Base-by-base conservation (phyloP, 2,113 vertebrate species). In the Nibea coibor region DNA sequence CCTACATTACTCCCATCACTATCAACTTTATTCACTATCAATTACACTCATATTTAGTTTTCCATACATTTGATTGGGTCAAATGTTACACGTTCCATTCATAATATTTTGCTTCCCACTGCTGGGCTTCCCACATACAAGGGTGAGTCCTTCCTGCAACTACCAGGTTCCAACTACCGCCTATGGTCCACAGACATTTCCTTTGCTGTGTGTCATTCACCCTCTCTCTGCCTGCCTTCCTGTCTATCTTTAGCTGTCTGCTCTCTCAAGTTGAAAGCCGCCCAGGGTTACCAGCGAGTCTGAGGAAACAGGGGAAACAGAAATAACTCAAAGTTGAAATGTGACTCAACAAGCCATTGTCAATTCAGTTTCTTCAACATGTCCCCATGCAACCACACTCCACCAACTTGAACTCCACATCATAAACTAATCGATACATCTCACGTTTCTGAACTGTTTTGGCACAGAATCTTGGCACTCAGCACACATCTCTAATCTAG, bases 1-100 rank as follows among this genome's bases (percentile, higher is more conserved):
- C 48, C 28, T 4, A 45, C 50, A 53, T 14, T 39, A 11, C 39
- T 26, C 20, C 51, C 8, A 14, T 20, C 16, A 39, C 66, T 8
- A 19, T 58, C 35, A 53, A n/a, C 10, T 58, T 42, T 0, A 9
- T 56, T 58, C 39, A 15, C 11, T 56, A 2, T 59, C 66, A 16
- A 12, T 67, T 51, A 35, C 68, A 66, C n/a, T 57, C 54, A 79
- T 53, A 56, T 11, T 61, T 64, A 71, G 14, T 8, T 20, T 59
- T 22, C 6, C 20, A 47, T 39, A 59, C 31, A 63, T 82, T 2
- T 54, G 20, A 62, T 8, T 20, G 14, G 10, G 16, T 47, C 24
- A 45, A 45, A 72, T 8, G 0, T 16, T 12, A 39, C 20, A 39
- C 20, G 12, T 51, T 47, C 48, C n/a, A 15, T 51, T 35, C 20